phyloP scores from a whole-genome alignment of 2,888 invertebrate genomes.

The Rhaphigaster nebulosa region DNA sequence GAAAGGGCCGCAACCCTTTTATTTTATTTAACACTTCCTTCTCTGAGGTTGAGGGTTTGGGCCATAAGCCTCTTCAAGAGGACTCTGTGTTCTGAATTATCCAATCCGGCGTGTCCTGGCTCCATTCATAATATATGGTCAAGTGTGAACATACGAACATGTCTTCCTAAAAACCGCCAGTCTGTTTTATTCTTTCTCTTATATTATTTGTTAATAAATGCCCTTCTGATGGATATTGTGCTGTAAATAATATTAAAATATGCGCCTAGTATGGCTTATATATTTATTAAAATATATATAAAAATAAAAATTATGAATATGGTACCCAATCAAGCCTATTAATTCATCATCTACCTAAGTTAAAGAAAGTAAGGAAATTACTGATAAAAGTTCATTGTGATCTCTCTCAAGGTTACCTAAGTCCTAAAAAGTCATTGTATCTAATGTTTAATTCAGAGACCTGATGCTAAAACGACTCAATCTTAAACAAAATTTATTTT shows the following conservation, averaged over 20 bases:
- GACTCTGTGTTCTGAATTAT: background rate
- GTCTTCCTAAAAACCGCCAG: background rate
- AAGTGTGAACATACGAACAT: background rate
- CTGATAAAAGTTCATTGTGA: no score
- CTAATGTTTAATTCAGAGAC: no score
- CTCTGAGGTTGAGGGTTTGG: constrained; percentile 18
- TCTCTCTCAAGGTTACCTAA: no score
- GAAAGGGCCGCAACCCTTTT: constrained; percentile 52
- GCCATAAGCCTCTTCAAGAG: constrained; percentile 20
- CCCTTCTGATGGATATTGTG: background rate
- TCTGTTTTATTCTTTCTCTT: background rate
- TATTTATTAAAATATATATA: no score
- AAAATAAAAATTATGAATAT: no score
- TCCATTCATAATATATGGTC: background rate
- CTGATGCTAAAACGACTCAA: no score
- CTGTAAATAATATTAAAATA: background rate
- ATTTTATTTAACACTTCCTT: constrained; percentile 55
- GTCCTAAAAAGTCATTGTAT: no score
- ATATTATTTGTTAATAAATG: background rate
- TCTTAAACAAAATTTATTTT: no score
- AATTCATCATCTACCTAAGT: no score
- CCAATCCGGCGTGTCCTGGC: background rate
- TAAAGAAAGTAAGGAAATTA: no score
- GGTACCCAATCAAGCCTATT: no score
- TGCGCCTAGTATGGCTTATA: no score